A percentile compares a stretch with the other conserved stretches of the same genome.
These are phyloP conservation scores for Cervus canadensis DNA, from an alignment of 2,113 vertebrate genomes.

Conservation along the genomic window DNA sequence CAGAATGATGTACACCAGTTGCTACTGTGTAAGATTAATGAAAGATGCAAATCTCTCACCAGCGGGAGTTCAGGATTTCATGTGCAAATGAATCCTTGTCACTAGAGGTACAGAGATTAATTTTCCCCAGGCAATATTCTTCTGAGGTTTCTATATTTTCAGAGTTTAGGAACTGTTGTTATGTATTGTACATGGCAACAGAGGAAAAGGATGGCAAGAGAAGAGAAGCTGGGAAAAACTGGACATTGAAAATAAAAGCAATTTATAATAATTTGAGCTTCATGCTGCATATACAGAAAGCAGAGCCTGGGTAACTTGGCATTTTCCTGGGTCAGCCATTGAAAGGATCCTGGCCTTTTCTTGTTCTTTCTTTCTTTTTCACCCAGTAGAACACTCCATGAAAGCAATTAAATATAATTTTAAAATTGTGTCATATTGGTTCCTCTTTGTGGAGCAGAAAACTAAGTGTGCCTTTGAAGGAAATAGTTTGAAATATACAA, in stretches of 20 bases:
- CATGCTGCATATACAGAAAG: not conserved
- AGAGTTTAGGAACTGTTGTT: not conserved
- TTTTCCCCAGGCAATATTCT: constrained; percentile 19
- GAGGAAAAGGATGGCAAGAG: constrained; percentile 6
- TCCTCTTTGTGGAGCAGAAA: constrained; percentile 53
- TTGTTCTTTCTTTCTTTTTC: not conserved
- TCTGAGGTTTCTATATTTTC: constrained; percentile 28
- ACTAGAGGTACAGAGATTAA: constrained; percentile 8
- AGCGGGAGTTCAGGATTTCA: not conserved
- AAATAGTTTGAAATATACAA: constrained; percentile 46
- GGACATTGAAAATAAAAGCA: constrained; percentile 24
- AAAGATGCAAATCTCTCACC: constrained; percentile 17
- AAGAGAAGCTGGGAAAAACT: not conserved
- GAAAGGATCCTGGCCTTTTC: not conserved
- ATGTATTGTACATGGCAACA: not conserved
- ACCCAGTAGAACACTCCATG: constrained; percentile 42
- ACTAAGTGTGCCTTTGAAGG: constrained; percentile 53
- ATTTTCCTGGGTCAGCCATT: not conserved
- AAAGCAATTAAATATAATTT: constrained; percentile 66
- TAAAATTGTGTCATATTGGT: constrained; percentile 64
- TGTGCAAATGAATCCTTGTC: constrained; percentile 16
- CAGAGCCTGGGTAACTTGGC: not conserved
- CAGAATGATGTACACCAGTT: not conserved
- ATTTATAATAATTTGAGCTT: constrained; percentile 18
- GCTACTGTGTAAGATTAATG: not conserved